Evolutionary conservation across 37 sponge, comb jelly and placozoan genomes (phyloP).

Genomic region (Hexactinellida sp.): DNA sequence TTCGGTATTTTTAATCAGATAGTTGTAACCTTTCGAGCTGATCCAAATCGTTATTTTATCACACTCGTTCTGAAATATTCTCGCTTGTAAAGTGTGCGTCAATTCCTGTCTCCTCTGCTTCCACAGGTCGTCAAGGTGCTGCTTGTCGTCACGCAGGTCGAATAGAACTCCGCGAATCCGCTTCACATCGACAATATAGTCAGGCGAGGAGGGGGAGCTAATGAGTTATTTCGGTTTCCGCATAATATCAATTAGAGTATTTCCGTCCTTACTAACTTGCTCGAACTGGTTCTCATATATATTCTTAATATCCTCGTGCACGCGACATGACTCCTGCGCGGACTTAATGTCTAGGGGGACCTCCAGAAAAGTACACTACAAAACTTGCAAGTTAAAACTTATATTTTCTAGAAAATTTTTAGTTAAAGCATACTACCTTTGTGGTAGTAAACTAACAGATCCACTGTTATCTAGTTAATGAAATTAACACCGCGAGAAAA

Average conservation of each 20-base stretch:
- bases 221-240: slow-evolving; percentile 1
- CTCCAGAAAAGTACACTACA: no score
- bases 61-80: slow-evolving; percentile 12
- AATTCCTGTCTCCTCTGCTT: neutral
- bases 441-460: no score
- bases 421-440: no score
- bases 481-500: no score
- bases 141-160: neutral
- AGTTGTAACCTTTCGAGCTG: slow-evolving; percentile 3
- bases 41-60: neutral
- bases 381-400: no score
- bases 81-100: neutral
- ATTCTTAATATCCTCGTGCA: slow-evolving; percentile 9
- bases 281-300: neutral
- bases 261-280: neutral
- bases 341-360: neutral
- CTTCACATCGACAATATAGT: neutral
- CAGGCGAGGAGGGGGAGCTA: neutral
- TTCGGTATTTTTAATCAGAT: neutral
- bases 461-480: no score
- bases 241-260: neutral
- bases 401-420: no score
- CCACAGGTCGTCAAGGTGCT: neutral
- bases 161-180: neutral
- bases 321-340: neutral